Evolutionary conservation across 2,888 invertebrate species (phyloP).

Genomic region (Melanargia galathea): DNA sequence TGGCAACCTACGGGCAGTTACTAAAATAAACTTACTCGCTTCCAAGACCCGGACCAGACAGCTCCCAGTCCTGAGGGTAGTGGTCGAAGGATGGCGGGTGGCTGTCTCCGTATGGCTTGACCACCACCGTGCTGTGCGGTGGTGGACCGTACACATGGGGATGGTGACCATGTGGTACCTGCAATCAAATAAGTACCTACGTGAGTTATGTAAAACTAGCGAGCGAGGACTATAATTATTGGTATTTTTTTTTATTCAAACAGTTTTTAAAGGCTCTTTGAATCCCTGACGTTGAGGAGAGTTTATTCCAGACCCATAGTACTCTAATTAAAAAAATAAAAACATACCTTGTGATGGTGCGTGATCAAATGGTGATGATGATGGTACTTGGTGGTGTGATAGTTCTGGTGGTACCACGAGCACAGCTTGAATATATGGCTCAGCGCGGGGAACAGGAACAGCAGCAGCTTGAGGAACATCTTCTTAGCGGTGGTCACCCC

Average conservation of each 20-base stretch:
- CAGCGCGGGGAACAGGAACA: constrained; percentile 91
- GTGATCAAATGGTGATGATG: constrained; percentile 91
- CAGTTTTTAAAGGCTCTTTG: too few relatives aligned
- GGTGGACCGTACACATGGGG: constrained; percentile 53
- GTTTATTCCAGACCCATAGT: too few relatives aligned
- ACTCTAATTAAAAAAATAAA: too few relatives aligned
- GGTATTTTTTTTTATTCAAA: too few relatives aligned
- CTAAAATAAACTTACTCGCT: constrained; percentile 80
- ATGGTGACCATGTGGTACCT: constrained; percentile 56
- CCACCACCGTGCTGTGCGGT: constrained; percentile 52
- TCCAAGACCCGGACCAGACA: constrained; percentile 84
- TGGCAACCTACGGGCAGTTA: background rate
- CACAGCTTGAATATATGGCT: constrained; percentile 93
- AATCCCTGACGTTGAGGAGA: too few relatives aligned
- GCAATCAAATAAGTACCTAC: constrained; percentile 6
- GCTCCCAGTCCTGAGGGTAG: constrained; percentile 81
- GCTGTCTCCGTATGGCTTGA: constrained; percentile 59
- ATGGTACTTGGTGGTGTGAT: constrained; percentile 88
- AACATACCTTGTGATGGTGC: constrained; percentile 84
- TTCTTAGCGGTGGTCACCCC: constrained; percentile 93
- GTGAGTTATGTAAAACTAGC: background rate
- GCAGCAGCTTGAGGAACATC: constrained; percentile 88
- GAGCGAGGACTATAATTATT: too few relatives aligned
- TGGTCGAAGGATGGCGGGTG: constrained; percentile 65
- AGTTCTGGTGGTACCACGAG: constrained; percentile 89